phyloP scores from a whole-genome alignment of 2,888 invertebrate genomes.

The Sipha maydis region DNA sequence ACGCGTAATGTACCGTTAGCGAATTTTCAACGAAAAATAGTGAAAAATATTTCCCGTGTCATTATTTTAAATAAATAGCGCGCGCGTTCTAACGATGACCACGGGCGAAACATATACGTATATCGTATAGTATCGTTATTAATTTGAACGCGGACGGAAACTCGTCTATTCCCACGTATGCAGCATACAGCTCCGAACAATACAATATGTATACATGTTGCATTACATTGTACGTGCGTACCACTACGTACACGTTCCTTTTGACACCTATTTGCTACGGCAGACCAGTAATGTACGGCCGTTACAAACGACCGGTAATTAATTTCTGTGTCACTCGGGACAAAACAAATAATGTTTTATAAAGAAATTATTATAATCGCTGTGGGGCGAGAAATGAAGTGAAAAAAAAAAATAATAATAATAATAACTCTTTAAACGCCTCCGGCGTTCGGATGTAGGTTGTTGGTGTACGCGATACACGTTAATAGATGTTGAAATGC shows the following conservation, averaged over 20 bases:
- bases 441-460: background rate
- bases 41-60: background rate
- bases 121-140: background rate
- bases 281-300: background rate
- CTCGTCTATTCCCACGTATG: slow-evolving; percentile 28
- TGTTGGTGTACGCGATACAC: background rate
- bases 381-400: background rate
- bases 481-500: slow-evolving; percentile 47
- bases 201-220: background rate
- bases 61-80: slow-evolving; percentile 6
- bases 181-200: background rate
- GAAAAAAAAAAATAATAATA: too few relatives aligned
- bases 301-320: slow-evolving; percentile 48
- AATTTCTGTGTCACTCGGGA: slow-evolving; percentile 43
- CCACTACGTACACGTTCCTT: background rate
- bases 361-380: slow-evolving; percentile 30
- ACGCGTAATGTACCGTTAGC: too few relatives aligned
- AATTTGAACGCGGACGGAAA: background rate
- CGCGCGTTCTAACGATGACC: slow-evolving; percentile 5
- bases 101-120: background rate
- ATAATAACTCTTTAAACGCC: background rate
- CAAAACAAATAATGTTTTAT: slow-evolving; percentile 53
- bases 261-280: slow-evolving; percentile 28
- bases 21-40: background rate
- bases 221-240: too few relatives aligned